Evolutionary conservation across 2,113 vertebrate genomes (phyloP).

Genomic region (Anoplopoma fimbria): DNA sequence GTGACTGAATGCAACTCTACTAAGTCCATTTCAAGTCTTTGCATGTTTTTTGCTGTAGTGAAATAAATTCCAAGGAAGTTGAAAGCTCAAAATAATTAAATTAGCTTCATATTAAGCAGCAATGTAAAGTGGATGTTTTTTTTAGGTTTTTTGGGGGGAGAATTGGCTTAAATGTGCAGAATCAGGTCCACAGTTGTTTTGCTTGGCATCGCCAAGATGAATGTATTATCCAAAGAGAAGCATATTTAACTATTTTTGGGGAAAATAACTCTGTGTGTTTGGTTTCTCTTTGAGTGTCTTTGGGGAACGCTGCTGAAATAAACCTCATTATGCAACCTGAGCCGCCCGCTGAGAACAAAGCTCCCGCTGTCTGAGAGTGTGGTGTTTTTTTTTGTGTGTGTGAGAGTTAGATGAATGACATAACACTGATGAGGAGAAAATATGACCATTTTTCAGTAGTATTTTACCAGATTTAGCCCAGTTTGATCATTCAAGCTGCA

Average conservation of each 20-base stretch:
- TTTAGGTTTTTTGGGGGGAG: no score
- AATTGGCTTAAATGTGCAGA: background rate
- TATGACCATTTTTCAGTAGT: background rate
- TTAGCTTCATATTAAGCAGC: background rate
- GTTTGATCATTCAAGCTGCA: background rate
- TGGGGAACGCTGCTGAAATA: conserved; percentile 9
- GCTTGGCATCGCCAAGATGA: background rate
- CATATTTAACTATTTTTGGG: no score
- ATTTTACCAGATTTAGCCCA: background rate
- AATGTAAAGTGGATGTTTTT: background rate
- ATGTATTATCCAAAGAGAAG: background rate
- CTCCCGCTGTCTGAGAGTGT: no score
- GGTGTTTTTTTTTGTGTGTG: no score
- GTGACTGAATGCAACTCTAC: background rate
- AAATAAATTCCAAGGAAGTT: background rate
- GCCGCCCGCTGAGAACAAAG: conserved; percentile 4
- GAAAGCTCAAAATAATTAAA: background rate
- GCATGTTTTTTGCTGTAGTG: background rate
- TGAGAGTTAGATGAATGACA: no score
- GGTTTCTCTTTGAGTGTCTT: background rate
- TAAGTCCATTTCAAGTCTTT: background rate
- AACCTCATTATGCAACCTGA: conserved; percentile 34
- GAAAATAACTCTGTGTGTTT: background rate
- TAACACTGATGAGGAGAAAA: conserved; percentile 9
- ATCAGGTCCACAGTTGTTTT: background rate